Conservation (phyloP, 2,113 vertebrate genomes). For the Coptodon bakossiorum region DNA sequence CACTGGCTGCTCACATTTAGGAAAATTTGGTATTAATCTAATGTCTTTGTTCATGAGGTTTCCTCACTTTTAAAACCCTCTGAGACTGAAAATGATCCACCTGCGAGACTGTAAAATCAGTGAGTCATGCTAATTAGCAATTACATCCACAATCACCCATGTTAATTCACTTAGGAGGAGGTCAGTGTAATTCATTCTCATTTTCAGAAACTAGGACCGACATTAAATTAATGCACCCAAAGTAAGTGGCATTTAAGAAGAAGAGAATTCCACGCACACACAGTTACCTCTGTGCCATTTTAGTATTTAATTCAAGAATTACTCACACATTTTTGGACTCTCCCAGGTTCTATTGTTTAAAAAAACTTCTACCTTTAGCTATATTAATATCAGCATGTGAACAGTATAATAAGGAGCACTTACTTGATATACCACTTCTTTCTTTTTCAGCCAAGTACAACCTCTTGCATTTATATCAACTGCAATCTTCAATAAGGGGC, state of each 20-base stretch:
- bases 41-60: slow-evolving; percentile 18
- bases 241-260: slow-evolving; percentile 47
- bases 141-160: slow-evolving; percentile 63
- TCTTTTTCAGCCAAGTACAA: not conserved
- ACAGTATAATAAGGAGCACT: not conserved
- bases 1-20: not conserved
- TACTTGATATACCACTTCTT: not conserved
- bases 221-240: slow-evolving; percentile 48
- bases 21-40: slow-evolving; percentile 12
- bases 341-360: not conserved
- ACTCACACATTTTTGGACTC: not conserved
- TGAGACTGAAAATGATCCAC: slow-evolving; percentile 31
- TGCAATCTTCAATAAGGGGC: not conserved
- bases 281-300: not conserved
- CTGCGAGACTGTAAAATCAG: slow-evolving; percentile 41
- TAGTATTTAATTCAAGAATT: not conserved
- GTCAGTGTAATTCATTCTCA: slow-evolving; percentile 61
- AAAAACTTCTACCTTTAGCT: not conserved
- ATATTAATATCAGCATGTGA: not conserved
- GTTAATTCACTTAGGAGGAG: slow-evolving; percentile 61
- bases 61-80: not conserved
- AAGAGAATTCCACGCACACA: not conserved
- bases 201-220: slow-evolving; percentile 40
- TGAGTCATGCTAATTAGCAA: slow-evolving; percentile 62
- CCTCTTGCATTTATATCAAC: not conserved